A percentile compares a stretch with the other conserved stretches of the same genome.
These are phyloP conservation scores for Eira barbara DNA, from an alignment of 2,113 vertebrate species.

Conservation along the genomic window DNA sequence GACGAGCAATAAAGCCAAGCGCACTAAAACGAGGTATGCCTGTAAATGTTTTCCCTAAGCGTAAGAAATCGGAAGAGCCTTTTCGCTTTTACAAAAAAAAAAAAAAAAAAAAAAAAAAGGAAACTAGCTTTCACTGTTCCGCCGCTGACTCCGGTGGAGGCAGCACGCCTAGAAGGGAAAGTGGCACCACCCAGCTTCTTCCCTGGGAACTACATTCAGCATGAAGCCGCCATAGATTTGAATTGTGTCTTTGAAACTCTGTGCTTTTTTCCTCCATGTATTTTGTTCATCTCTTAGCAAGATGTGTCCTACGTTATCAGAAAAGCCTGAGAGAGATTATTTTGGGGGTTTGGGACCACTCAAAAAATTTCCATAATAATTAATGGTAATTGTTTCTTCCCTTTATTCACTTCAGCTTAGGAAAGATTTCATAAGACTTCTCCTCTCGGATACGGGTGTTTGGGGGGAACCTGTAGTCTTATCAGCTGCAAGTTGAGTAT, in stretches of 20 bases:
- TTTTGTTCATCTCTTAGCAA: background rate
- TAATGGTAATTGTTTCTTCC: background rate
- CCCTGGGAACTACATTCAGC: background rate
- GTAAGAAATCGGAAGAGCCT: background rate
- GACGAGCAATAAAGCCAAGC: background rate
- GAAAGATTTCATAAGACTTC: background rate
- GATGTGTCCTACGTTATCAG: background rate
- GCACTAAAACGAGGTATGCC: background rate
- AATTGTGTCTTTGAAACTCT: background rate
- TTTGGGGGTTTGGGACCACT: background rate
- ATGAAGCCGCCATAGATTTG: background rate
- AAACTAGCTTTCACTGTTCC: background rate
- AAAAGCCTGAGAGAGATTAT: background rate
- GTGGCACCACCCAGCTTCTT: background rate
- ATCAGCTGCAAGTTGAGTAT: background rate
- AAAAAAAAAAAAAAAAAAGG: background rate
- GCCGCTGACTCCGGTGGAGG: background rate
- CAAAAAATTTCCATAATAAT: background rate
- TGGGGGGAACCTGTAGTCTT: background rate
- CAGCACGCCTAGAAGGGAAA: background rate
- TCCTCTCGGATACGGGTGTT: background rate
- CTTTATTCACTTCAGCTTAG: background rate
- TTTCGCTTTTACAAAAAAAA: background rate
- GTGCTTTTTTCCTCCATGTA: background rate
- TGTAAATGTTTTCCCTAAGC: background rate